Conservation (phyloP, 2,797 vertebrate species). For the Halcyon badia region DNA sequence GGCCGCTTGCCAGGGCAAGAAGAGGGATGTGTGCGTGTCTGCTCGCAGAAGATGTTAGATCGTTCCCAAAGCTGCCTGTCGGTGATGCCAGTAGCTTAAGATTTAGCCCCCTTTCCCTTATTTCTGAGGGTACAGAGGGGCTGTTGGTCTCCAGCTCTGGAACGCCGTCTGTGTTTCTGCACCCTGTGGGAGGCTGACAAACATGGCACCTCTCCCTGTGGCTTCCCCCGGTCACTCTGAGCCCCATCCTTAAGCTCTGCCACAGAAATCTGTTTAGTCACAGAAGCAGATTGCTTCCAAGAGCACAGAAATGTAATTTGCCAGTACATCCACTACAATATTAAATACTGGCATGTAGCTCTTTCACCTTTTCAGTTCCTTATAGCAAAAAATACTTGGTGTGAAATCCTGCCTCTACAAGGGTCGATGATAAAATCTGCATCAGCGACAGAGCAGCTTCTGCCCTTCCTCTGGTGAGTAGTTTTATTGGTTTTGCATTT, state of each 20-base stretch:
- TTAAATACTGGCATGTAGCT: conserved; percentile 52
- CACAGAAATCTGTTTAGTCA: conserved; percentile 62
- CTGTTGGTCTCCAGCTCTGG: background rate
- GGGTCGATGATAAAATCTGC: conserved; percentile 43
- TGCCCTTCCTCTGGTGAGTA: background rate
- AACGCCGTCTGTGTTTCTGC: background rate
- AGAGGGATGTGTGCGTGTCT: accelerated
- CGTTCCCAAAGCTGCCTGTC: background rate
- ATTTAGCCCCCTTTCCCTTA: background rate
- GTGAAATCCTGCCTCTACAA: conserved; percentile 42
- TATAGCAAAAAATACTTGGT: conserved; percentile 47
- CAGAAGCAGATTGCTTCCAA: conserved; percentile 50
- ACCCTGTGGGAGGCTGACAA: background rate
- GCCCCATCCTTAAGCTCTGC: conserved; percentile 20
- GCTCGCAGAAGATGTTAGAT: background rate
- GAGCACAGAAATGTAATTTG: conserved; percentile 47
- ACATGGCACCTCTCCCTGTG: background rate
- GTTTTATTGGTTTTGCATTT: conserved; percentile 42
- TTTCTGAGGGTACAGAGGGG: background rate
- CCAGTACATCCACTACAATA: conserved; percentile 40
- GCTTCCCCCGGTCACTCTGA: background rate
- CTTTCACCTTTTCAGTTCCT: conserved; percentile 51
- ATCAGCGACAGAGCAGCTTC: background rate
- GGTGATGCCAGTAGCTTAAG: background rate
- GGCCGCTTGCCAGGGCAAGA: accelerated